Evolutionary conservation across 2,113 vertebrate species (phyloP).

Genomic region (Paramormyrops kingsleyae): DNA sequence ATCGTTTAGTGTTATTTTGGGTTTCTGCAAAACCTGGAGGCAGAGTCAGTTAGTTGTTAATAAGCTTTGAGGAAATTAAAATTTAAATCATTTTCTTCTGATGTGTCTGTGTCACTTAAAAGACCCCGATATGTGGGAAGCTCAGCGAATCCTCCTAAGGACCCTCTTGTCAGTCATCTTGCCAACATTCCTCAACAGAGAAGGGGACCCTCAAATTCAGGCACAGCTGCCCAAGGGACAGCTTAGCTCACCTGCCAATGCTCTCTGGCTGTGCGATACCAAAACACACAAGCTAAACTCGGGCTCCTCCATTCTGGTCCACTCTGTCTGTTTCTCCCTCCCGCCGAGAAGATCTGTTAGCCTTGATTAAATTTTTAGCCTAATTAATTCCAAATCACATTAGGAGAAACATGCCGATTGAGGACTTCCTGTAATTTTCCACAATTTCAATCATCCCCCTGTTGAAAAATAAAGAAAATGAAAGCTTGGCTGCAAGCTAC

Average conservation of each 20-base stretch:
- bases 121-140: not conserved
- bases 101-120: not conserved
- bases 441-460: not conserved
- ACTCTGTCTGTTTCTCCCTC: not conserved
- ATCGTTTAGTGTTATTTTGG: not conserved
- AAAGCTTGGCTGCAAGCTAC: not conserved
- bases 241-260: not conserved
- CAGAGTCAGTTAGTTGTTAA: not conserved
- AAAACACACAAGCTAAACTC: not conserved
- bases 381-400: not conserved
- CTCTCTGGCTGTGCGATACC: not conserved
- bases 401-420: not conserved
- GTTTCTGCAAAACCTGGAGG: not conserved
- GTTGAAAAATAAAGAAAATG: not conserved
- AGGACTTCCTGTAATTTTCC: not conserved
- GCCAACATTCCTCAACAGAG: not conserved
- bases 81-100: not conserved
- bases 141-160: not conserved
- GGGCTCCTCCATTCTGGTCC: not conserved
- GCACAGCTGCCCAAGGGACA: not conserved
- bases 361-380: not conserved
- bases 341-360: not conserved
- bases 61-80: not conserved
- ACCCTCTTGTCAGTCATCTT: not conserved
- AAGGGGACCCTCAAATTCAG: not conserved